Percentiles rank a stretch among this genome's conserved stretches.
Evolutionary conservation across 1,140 invertebrate genomes (phyloP).

Genomic region (Brachionus manjavacas): DNA sequence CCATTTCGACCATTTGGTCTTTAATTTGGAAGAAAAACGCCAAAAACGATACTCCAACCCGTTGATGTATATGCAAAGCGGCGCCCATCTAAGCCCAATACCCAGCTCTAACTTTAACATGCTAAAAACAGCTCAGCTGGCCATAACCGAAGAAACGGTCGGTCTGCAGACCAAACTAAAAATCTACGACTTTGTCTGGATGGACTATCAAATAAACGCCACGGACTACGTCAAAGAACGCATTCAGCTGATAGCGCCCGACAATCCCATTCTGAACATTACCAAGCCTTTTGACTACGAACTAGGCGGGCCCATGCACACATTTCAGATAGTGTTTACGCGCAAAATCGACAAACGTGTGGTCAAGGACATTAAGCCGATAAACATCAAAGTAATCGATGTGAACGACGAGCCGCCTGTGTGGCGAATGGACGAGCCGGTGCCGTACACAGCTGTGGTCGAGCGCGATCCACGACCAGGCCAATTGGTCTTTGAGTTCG

Average conservation of each 20-base stretch:
- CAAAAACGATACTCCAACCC: not conserved
- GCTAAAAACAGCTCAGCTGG: conserved; percentile 27
- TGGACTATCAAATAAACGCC: conserved; percentile 28
- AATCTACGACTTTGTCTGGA: conserved; percentile 37
- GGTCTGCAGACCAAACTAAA: conserved; percentile 36
- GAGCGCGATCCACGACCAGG: not conserved
- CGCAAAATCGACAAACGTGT: conserved; percentile 17
- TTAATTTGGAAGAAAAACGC: not conserved
- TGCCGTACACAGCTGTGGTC: conserved; percentile 24
- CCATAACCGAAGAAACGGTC: conserved; percentile 38
- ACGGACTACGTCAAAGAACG: conserved; percentile 22
- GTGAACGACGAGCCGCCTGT: conserved; percentile 32
- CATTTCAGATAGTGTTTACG: conserved; percentile 40
- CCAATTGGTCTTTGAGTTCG: conserved; percentile 12
- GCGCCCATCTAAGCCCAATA: not conserved
- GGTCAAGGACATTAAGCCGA: conserved; percentile 28
- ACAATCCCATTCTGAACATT: conserved; percentile 37
- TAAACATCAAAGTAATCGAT: conserved; percentile 36
- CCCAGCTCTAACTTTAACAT: conserved; percentile 23
- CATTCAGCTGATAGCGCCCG: conserved; percentile 27
- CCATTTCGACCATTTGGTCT: not conserved
- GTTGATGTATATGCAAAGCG: not conserved
- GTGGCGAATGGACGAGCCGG: conserved; percentile 41
- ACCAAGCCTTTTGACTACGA: conserved; percentile 38
- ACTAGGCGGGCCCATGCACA: conserved; percentile 14